phyloP scores from a whole-genome alignment of 2,113 vertebrate genomes.

The Sceloporus undulatus region DNA sequence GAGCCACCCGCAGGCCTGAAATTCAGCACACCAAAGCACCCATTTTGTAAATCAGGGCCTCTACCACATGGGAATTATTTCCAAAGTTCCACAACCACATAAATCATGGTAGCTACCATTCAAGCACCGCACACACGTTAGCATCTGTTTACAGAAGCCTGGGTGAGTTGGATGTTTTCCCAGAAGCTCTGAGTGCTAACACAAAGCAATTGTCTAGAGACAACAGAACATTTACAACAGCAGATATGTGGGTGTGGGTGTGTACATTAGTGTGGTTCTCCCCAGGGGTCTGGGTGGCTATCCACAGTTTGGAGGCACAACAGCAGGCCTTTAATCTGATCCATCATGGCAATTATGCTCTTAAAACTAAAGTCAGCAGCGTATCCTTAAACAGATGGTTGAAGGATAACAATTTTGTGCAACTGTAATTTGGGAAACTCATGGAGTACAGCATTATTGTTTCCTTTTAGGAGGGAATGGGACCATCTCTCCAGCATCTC shows the following conservation, averaged over 20 bases:
- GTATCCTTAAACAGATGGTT: neutral
- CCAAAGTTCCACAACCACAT: neutral
- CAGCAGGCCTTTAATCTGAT: neutral
- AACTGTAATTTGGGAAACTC: slow-evolving; percentile 10
- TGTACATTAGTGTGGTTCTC: neutral
- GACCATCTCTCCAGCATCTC: too few relatives aligned
- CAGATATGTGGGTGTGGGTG: neutral
- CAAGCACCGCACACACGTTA: neutral
- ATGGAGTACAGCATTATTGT: neutral
- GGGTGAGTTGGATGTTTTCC: too few relatives aligned
- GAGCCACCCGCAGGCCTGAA: neutral
- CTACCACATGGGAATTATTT: neutral
- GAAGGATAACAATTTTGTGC: slow-evolving; percentile 15
- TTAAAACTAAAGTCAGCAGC: neutral
- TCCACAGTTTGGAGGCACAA: neutral
- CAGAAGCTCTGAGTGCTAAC: neutral
- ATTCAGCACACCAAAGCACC: neutral
- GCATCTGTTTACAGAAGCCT: too few relatives aligned
- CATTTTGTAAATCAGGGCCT: neutral
- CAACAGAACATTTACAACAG: too few relatives aligned
- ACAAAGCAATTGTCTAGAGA: neutral
- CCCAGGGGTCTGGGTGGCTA: neutral
- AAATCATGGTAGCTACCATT: neutral
- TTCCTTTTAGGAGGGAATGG: neutral
- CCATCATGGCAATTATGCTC: slow-evolving; percentile 6